These are phyloP conservation scores for Microtus oregoni DNA, from an alignment of 2,113 vertebrate species.

Conservation along the genomic window DNA sequence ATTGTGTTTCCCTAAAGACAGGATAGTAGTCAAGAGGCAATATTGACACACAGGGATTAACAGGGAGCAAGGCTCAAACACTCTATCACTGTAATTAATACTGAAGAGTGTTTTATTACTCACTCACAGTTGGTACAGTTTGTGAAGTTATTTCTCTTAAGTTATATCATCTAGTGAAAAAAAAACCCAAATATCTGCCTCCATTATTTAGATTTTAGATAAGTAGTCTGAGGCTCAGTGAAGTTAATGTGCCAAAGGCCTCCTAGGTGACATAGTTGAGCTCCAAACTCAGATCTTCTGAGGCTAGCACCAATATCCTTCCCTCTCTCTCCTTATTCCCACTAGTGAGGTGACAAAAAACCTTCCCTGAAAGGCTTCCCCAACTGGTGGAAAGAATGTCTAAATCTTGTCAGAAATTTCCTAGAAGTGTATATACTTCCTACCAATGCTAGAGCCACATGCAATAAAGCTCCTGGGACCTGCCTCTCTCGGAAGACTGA, in stretches of 20 bases:
- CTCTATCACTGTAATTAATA: conserved; percentile 10
- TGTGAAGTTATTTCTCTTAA: conserved; percentile 15
- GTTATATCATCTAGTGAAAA: conserved; percentile 25
- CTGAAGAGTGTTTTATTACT: neutral
- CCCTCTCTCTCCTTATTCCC: neutral
- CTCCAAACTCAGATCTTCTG: neutral
- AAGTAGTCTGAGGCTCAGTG: conserved; percentile 4
- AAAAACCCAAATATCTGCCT: neutral
- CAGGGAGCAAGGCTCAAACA: neutral
- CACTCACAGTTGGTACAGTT: neutral
- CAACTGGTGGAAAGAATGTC: neutral
- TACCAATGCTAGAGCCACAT: neutral
- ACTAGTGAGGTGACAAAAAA: conserved; percentile 12
- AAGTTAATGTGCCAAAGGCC: conserved; percentile 8
- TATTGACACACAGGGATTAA: neutral
- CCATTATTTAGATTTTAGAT: conserved; percentile 17
- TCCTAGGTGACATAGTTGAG: neutral
- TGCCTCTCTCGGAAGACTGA: neutral
- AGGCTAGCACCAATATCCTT: neutral
- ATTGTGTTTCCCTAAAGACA: neutral
- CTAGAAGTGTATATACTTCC: neutral
- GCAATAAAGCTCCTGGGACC: conserved; percentile 57
- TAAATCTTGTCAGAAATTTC: conserved; percentile 59
- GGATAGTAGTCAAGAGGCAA: conserved; percentile 23
- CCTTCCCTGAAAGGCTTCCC: conserved; percentile 8